phyloP scores from a whole-genome alignment of 2,888 invertebrate species.

The Phengaris alcon region DNA sequence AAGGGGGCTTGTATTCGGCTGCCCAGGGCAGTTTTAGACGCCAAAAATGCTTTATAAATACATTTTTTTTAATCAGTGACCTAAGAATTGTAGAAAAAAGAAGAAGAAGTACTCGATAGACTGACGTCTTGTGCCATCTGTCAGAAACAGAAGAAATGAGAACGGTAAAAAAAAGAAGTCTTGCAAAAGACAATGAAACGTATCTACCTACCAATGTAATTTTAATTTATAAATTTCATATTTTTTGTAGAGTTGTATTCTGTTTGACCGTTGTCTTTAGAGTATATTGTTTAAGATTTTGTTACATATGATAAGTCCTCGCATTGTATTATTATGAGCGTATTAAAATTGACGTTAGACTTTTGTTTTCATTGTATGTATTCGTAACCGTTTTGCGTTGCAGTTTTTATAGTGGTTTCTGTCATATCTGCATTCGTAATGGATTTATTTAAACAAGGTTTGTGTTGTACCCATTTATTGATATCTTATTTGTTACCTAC shows the following conservation, averaged over 20 bases:
- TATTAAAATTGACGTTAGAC: background rate
- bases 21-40: too few species aligned
- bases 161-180: too few species aligned
- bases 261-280: background rate
- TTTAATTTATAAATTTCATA: background rate
- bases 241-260: background rate
- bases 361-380: constrained; percentile 22
- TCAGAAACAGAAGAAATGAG: background rate
- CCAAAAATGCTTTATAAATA: too few species aligned
- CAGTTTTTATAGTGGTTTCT: constrained; percentile 30
- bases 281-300: background rate
- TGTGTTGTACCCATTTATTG: constrained; percentile 32
- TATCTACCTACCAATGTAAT: background rate
- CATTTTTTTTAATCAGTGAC: too few species aligned
- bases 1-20: too few species aligned
- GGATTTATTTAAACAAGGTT: constrained; percentile 62
- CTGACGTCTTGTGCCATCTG: background rate
- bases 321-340: background rate
- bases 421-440: constrained; percentile 42
- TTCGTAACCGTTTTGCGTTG: constrained; percentile 34
- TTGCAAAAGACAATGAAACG: background rate
- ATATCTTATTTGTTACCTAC: background rate
- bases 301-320: background rate
- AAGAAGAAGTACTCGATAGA: background rate
- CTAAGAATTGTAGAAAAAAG: background rate